Evolutionary conservation across 2,113 vertebrate genomes (phyloP).

Genomic region (Mormyrus iriodes): DNA sequence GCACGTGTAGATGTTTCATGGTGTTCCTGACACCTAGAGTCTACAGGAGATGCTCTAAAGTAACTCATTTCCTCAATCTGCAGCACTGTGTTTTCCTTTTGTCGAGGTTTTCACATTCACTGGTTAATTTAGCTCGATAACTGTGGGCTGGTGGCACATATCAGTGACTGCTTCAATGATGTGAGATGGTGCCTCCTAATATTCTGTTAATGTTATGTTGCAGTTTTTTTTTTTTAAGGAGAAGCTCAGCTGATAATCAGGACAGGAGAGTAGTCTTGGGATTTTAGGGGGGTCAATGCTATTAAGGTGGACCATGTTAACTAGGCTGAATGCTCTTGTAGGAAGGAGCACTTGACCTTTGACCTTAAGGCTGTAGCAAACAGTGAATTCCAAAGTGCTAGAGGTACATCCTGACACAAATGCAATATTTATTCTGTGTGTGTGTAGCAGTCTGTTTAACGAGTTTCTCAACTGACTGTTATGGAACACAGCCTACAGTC

Average conservation of each 20-base stretch:
- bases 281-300: not conserved
- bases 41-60: not conserved
- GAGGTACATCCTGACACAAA: not conserved
- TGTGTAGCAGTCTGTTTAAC: not conserved
- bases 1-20: not conserved
- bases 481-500: not conserved
- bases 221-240: not conserved
- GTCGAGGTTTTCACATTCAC: not conserved
- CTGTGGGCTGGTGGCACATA: not conserved
- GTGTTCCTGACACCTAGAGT: not conserved
- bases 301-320: not conserved
- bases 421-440: not conserved
- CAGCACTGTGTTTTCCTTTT: not conserved
- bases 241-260: not conserved
- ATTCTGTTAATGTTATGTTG: not conserved
- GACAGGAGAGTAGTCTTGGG: not conserved
- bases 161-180: not conserved
- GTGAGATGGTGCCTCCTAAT: not conserved
- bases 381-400: not conserved
- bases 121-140: not conserved
- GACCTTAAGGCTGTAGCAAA: not conserved
- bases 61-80: not conserved
- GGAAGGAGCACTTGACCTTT: slow-evolving; percentile 12
- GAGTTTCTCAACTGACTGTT: not conserved
- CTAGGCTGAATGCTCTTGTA: not conserved